phyloP scores from a whole-genome alignment of 2,797 vertebrate genomes.

The Xenentodon cancila region DNA sequence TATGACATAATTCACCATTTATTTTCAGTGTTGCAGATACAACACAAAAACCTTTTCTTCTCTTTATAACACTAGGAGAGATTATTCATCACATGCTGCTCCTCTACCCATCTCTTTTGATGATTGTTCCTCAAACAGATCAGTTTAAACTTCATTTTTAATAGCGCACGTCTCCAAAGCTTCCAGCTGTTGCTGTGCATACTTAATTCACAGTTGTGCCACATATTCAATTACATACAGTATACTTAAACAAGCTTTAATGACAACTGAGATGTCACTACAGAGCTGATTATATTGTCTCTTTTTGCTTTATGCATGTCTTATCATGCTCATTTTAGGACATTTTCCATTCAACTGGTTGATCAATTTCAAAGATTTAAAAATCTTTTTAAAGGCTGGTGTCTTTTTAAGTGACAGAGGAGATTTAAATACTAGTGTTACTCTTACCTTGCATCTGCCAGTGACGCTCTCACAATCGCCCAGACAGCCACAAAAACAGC shows the following conservation, averaged over 20 bases:
- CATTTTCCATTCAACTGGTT: background rate
- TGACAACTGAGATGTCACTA: slow-evolving; percentile 42
- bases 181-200: slow-evolving; percentile 10
- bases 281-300: slow-evolving; percentile 3
- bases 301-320: background rate
- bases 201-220: background rate
- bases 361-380: slow-evolving; percentile 4
- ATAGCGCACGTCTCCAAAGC: background rate
- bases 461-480: slow-evolving; percentile 84
- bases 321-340: background rate
- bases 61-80: background rate
- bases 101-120: background rate
- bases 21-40: slow-evolving; percentile 1
- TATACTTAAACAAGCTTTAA: slow-evolving; percentile 12
- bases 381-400: background rate
- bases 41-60: background rate
- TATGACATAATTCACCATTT: background rate
- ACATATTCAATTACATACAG: background rate
- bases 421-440: background rate
- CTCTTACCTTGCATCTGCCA: slow-evolving; percentile 86
- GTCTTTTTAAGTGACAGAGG: background rate
- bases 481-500: slow-evolving; percentile 87
- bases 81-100: slow-evolving; percentile 11
- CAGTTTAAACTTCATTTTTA: background rate
- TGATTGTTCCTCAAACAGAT: background rate